These are phyloP conservation scores for Hippocampus barbouri DNA, from an alignment of 2,113 vertebrate species.

Conservation along the genomic window DNA sequence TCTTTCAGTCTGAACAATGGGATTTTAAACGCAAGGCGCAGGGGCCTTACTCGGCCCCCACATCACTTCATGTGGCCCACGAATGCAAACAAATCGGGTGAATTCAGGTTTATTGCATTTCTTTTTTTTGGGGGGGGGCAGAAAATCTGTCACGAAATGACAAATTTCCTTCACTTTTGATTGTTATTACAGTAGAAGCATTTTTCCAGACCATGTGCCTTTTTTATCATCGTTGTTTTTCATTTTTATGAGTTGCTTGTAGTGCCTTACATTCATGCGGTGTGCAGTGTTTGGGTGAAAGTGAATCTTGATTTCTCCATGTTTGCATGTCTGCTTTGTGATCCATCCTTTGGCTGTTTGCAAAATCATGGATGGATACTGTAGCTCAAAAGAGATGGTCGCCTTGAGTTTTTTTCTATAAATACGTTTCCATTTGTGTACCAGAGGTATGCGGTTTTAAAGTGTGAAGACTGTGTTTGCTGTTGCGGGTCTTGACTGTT, in stretches of 20 bases:
- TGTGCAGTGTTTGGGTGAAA: background rate
- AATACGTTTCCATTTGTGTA: background rate
- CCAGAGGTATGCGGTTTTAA: background rate
- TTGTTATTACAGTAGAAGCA: no score
- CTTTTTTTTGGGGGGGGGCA: no score
- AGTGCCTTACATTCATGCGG: background rate
- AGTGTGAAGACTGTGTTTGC: background rate
- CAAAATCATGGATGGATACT: no score
- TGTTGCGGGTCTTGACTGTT: background rate
- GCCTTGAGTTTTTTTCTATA: background rate
- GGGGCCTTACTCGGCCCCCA: background rate
- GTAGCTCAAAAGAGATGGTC: no score
- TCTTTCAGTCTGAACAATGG: background rate
- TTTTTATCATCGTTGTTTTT: background rate
- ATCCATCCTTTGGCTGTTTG: background rate
- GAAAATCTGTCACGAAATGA: no score
- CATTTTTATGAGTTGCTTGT: background rate
- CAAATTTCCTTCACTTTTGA: no score
- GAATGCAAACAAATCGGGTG: no score
- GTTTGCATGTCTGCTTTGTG: background rate
- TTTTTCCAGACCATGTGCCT: no score
- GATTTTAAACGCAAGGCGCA: background rate
- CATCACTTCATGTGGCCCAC: background rate
- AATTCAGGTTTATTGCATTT: no score
- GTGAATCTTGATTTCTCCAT: no score